Evolutionary conservation across 1,140 invertebrate genomes (phyloP).

Genomic region (Hyphantria cunea): DNA sequence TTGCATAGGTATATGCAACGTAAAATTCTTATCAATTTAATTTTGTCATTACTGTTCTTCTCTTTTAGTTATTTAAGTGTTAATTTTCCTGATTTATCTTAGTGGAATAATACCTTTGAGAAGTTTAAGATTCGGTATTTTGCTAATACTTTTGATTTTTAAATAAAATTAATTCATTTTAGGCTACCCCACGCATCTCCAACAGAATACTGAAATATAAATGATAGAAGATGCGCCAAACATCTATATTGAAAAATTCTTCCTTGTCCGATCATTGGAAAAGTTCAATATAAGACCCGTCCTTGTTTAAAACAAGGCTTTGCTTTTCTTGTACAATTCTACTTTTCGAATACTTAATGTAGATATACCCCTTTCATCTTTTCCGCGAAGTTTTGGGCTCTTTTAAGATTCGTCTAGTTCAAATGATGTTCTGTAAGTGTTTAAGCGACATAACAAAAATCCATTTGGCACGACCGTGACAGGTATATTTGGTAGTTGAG

Average conservation of each 20-base stretch:
- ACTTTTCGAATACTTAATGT: constrained; percentile 71
- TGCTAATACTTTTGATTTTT: constrained; percentile 1
- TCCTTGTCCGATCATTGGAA: constrained; percentile 58
- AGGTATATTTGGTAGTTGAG: constrained; percentile 27
- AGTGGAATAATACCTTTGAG: too few species aligned
- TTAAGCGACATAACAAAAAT: constrained; percentile 10
- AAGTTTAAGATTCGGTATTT: background rate
- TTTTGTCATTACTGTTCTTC: too few species aligned
- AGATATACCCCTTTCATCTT: constrained; percentile 66
- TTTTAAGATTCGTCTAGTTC: constrained; percentile 57
- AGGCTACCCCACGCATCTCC: constrained; percentile 29
- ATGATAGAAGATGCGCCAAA: constrained; percentile 58
- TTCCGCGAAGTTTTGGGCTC: constrained; percentile 57
- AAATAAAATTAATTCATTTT: constrained; percentile 7
- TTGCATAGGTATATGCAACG: too few species aligned
- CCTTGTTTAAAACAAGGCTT: constrained; percentile 71
- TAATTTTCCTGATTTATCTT: too few species aligned
- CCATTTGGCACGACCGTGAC: constrained; percentile 21
- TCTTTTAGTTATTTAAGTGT: too few species aligned
- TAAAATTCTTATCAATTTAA: too few species aligned
- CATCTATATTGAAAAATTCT: constrained; percentile 71
- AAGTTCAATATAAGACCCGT: constrained; percentile 64
- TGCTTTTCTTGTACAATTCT: constrained; percentile 73
- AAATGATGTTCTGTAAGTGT: constrained; percentile 48
- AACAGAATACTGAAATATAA: constrained; percentile 57